Percentiles rank a stretch among this genome's conserved stretches.
phyloP scores from a whole-genome alignment of 1,140 invertebrate genomes.

The Triops longicaudatus region DNA sequence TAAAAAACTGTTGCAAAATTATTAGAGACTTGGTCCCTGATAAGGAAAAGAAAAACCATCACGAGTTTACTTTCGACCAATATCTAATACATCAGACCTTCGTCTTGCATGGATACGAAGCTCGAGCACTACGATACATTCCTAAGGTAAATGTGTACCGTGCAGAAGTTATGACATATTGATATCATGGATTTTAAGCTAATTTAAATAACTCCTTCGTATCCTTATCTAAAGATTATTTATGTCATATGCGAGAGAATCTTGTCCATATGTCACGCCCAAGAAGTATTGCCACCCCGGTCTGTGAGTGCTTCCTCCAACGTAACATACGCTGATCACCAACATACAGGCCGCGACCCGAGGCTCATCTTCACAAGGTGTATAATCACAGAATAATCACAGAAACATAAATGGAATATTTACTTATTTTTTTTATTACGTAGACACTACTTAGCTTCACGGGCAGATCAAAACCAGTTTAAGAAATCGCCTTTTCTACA shows the following conservation, averaged over 20 bases:
- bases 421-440: background rate
- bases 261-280: slow-evolving; percentile 50
- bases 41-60: slow-evolving; percentile 41
- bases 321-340: slow-evolving; percentile 29
- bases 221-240: slow-evolving; percentile 42
- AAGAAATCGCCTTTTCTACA: background rate
- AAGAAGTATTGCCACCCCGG: slow-evolving; percentile 28
- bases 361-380: slow-evolving; percentile 33
- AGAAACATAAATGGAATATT: slow-evolving; percentile 29
- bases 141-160: slow-evolving; percentile 70
- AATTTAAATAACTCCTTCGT: background rate
- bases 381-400: too few relatives aligned
- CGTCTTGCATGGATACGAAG: slow-evolving; percentile 69
- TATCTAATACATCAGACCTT: slow-evolving; percentile 64
- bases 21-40: slow-evolving; percentile 42
- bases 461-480: background rate
- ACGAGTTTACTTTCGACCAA: slow-evolving; percentile 56
- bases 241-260: slow-evolving; percentile 67
- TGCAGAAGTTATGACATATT: background rate
- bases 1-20: slow-evolving; percentile 28
- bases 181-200: slow-evolving; percentile 8
- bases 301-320: slow-evolving; percentile 31
- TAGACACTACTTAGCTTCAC: slow-evolving; percentile 19
- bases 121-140: slow-evolving; percentile 62
- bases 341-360: slow-evolving; percentile 33